Percentiles rank a stretch among this genome's conserved stretches.
Evolutionary conservation across 2,888 invertebrate species (phyloP).

Genomic region (Mesochorus sp.): DNA sequence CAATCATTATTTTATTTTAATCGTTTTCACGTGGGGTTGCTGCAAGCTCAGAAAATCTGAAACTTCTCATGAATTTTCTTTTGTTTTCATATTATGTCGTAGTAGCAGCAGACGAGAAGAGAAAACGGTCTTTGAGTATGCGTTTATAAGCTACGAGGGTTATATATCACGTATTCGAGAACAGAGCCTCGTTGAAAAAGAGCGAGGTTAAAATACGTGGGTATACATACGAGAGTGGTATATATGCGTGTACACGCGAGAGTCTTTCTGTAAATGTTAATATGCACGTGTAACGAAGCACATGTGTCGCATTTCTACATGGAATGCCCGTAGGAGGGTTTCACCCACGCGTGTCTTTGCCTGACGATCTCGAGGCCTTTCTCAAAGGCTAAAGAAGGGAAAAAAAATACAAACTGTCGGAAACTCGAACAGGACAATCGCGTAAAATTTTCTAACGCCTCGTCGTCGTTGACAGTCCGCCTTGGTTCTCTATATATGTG

Average conservation of each 20-base stretch:
- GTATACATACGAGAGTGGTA: constrained; percentile 19
- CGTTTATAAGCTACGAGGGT: background rate
- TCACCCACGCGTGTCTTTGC: constrained; percentile 48
- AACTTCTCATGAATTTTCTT: too few relatives aligned
- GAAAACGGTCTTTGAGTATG: constrained; percentile 14
- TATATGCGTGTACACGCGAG: constrained; percentile 11
- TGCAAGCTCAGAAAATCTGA: too few relatives aligned
- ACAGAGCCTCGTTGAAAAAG: constrained; percentile 41
- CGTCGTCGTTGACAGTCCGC: background rate
- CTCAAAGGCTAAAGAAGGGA: background rate
- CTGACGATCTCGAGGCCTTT: constrained; percentile 40
- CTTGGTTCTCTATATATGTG: background rate
- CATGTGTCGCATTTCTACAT: constrained; percentile 39
- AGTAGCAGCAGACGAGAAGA: constrained; percentile 16
- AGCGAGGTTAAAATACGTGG: constrained; percentile 53
- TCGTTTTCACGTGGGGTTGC: too few relatives aligned
- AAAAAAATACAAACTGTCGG: constrained; percentile 12
- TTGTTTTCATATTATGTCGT: too few relatives aligned
- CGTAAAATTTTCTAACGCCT: constrained; percentile 4
- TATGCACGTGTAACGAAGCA: constrained; percentile 25
- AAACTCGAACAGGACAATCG: constrained; percentile 18
- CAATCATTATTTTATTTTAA: too few relatives aligned
- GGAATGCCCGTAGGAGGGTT: constrained; percentile 59
- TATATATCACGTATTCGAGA: constrained; percentile 22
- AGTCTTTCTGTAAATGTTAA: constrained; percentile 1